Conservation (phyloP, 2,113 vertebrate genomes). For the Marmota monax region DNA sequence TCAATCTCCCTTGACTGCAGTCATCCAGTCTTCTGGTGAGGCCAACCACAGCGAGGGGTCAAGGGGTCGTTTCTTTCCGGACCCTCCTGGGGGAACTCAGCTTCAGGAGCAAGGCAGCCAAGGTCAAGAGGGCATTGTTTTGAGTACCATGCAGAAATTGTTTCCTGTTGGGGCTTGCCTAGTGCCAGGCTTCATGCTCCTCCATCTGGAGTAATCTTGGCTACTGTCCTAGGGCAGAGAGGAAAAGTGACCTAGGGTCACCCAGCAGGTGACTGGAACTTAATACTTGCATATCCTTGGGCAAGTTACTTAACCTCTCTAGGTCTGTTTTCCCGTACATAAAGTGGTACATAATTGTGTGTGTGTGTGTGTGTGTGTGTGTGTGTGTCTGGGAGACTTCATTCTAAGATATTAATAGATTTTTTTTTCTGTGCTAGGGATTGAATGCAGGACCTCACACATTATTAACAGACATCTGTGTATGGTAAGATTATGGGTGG, state of each 20-base stretch:
- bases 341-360: background rate
- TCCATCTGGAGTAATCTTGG: background rate
- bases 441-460: background rate
- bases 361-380: background rate
- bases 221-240: background rate
- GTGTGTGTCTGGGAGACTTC: background rate
- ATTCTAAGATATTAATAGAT: background rate
- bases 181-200: background rate
- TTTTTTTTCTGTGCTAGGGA: background rate
- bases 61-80: rapidly evolving
- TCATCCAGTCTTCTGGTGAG: background rate
- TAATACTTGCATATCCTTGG: background rate
- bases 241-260: background rate
- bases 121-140: background rate
- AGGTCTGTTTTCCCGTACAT: background rate
- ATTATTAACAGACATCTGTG: background rate
- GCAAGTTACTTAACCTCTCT: constrained; percentile 36
- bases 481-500: background rate
- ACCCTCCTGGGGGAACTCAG: background rate
- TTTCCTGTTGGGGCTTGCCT: background rate
- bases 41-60: too few species aligned
- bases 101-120: background rate
- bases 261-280: background rate
- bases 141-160: rapidly evolving
- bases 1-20: background rate